Evolutionary conservation across 2,797 vertebrate species (phyloP).

Genomic region (Pachyuromys duprasi): DNA sequence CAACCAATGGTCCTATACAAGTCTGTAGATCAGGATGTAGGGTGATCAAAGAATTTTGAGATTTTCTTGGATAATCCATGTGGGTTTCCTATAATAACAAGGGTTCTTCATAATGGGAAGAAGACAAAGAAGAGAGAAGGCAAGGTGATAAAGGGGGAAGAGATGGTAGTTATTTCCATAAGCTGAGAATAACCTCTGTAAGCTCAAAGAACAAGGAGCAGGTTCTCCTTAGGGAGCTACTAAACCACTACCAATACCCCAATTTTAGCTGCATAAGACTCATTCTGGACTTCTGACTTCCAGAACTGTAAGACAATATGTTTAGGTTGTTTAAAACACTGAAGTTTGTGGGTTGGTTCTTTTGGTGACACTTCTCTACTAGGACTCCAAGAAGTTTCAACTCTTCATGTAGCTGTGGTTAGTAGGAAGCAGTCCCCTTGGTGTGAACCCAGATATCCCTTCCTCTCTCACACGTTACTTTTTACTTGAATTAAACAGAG

Average conservation of each 20-base stretch:
- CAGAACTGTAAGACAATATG: not conserved
- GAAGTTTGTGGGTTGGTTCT: not conserved
- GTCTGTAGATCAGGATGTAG: not conserved
- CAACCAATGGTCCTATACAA: not conserved
- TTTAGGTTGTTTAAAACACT: not conserved
- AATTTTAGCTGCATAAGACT: not conserved
- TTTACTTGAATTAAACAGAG: slow-evolving; percentile 24
- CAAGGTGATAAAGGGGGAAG: not conserved
- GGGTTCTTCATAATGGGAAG: not conserved
- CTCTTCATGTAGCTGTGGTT: not conserved
- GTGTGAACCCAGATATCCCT: not conserved
- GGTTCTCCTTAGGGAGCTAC: not conserved
- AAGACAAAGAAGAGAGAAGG: slow-evolving; percentile 5
- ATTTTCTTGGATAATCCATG: not conserved
- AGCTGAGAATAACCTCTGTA: slow-evolving; percentile 3
- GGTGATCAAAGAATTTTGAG: not conserved
- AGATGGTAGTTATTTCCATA: not conserved
- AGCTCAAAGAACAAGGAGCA: not conserved
- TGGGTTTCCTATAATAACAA: not conserved
- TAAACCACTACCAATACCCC: not conserved
- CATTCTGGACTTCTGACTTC: slow-evolving; percentile 8
- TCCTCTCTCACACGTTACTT: not conserved
- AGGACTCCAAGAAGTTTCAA: slow-evolving; percentile 6
- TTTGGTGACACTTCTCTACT: not conserved
- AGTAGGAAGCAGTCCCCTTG: not conserved